phyloP scores from a whole-genome alignment of 2,797 vertebrate species.

The Champsocephalus esox region DNA sequence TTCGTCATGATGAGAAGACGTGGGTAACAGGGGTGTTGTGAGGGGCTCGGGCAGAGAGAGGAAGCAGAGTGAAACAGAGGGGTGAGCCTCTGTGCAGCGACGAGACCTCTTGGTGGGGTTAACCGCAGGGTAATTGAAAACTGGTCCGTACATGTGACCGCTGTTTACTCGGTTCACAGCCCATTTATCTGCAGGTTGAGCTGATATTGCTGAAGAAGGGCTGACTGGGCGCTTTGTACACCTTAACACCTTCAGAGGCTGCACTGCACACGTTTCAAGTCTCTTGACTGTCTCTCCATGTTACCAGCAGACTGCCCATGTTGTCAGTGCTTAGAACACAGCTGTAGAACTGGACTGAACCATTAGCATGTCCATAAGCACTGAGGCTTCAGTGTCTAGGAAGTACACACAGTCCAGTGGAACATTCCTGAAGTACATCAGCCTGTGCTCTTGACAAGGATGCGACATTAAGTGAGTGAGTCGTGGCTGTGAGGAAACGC shows the following conservation, averaged over 20 bases:
- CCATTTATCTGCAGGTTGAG: conserved; percentile 79
- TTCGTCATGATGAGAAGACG: not conserved
- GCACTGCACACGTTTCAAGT: conserved; percentile 42
- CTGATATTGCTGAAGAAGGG: conserved; percentile 74
- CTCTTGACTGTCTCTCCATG: conserved; percentile 31
- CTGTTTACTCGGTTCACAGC: conserved; percentile 82
- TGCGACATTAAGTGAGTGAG: not conserved
- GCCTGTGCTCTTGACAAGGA: not conserved
- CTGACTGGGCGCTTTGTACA: conserved; percentile 69
- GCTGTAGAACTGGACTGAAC: not conserved
- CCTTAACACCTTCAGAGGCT: conserved; percentile 51
- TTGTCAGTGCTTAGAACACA: conserved; percentile 5
- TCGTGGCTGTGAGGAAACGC: not conserved
- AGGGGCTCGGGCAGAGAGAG: conserved; percentile 10
- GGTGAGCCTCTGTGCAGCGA: conserved; percentile 59
- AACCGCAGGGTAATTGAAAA: conserved; percentile 82
- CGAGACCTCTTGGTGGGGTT: conserved; percentile 72
- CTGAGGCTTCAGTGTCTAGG: not conserved
- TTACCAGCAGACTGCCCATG: conserved; percentile 10
- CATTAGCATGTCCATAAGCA: conserved; percentile 1
- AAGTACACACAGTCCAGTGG: no score
- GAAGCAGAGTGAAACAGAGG: conserved; percentile 24
- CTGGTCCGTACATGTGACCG: conserved; percentile 71
- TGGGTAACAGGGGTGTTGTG: not conserved
- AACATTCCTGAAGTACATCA: not conserved